A percentile compares a stretch with the other conserved stretches of the same genome.
Conservation (phyloP, 2,797 vertebrate species). For the Halcyon smyrnensis region DNA sequence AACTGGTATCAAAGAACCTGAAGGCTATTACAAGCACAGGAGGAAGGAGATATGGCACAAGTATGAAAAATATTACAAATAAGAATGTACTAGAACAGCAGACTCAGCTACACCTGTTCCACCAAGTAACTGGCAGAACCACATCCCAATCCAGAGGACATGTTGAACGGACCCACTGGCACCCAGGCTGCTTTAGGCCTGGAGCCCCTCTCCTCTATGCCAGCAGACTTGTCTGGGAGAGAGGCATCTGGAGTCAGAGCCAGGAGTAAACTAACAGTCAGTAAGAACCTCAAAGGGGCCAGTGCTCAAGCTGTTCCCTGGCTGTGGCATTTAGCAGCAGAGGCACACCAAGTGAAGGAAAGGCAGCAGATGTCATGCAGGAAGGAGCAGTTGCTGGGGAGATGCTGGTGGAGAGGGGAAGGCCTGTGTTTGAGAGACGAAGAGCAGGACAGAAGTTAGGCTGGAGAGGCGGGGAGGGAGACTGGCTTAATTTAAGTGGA, state of each 20-base stretch:
- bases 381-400: not conserved
- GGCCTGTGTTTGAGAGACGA: accelerated
- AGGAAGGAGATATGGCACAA: not conserved
- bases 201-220: not conserved
- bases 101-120: not conserved
- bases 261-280: not conserved
- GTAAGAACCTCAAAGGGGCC: accelerated
- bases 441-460: not conserved
- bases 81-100: not conserved
- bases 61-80: not conserved
- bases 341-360: accelerated
- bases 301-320: not conserved
- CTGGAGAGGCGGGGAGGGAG: not conserved
- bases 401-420: not conserved
- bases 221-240: not conserved
- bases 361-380: not conserved
- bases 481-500: not conserved
- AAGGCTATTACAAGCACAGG: not conserved
- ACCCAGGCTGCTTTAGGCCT: not conserved
- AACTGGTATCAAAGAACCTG: not conserved
- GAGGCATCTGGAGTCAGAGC: not conserved
- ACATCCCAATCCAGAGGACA: not conserved
- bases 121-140: not conserved
- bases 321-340: not conserved
- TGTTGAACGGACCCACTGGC: accelerated